Percentiles rank a stretch among this genome's conserved stretches.
Evolutionary conservation across 2,113 vertebrate genomes (phyloP).

Genomic region (Sclerurus mexicanus): DNA sequence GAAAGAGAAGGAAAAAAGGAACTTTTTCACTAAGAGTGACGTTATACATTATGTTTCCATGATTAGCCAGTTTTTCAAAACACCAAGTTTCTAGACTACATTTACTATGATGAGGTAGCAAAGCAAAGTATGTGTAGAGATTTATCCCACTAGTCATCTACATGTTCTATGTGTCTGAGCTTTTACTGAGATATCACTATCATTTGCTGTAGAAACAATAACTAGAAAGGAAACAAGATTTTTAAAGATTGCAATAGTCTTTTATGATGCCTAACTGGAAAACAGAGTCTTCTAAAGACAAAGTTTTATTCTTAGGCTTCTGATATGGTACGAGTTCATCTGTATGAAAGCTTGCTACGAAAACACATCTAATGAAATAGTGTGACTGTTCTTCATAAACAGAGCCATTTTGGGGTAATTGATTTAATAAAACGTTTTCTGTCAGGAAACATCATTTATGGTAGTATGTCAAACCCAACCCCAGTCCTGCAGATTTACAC

Average conservation of each 20-base stretch:
- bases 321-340: neutral
- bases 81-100: neutral
- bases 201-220: neutral
- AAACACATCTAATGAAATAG: slow-evolving; percentile 42
- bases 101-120: neutral
- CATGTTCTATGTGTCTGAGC: neutral
- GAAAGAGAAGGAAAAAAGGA: neutral
- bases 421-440: slow-evolving; percentile 51
- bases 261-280: neutral
- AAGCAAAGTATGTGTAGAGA: neutral
- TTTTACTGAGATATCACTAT: neutral
- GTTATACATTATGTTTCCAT: neutral
- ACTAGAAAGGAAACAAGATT: neutral
- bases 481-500: neutral
- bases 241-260: neutral
- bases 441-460: slow-evolving; percentile 24
- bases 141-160: neutral
- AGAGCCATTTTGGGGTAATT: slow-evolving; percentile 30
- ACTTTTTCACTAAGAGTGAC: neutral
- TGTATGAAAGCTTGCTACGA: slow-evolving; percentile 26
- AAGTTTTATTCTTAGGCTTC: neutral
- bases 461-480: neutral
- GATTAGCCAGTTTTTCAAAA: neutral
- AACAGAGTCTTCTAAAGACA: neutral
- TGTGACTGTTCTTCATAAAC: neutral